phyloP scores from a whole-genome alignment of 2,797 vertebrate genomes.

The Chromis chromis region DNA sequence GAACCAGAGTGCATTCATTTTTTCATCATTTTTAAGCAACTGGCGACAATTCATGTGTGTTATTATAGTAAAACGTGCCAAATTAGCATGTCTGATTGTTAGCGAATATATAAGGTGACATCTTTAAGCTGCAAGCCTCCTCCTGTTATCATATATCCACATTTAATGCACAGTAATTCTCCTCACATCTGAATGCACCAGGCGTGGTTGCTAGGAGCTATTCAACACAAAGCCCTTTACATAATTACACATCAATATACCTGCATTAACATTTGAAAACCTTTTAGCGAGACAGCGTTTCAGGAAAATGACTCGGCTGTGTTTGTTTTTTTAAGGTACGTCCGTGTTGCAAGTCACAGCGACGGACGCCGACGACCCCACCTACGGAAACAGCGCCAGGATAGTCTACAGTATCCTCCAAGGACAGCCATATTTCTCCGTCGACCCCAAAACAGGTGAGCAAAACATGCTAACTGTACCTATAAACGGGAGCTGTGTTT shows the following conservation, averaged over 20 bases:
- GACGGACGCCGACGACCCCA: slow-evolving; percentile 95
- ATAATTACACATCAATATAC: not conserved
- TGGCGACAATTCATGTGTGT: not conserved
- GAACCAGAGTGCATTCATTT: too few relatives aligned
- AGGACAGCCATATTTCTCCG: slow-evolving; percentile 99
- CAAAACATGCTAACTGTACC: too few relatives aligned
- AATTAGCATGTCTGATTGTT: not conserved
- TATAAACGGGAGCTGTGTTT: slow-evolving; percentile 17
- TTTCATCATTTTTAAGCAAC: not conserved
- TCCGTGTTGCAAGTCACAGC: slow-evolving; percentile 97
- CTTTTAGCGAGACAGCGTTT: not conserved
- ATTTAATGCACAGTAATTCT: slow-evolving; percentile 8
- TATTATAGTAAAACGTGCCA: not conserved
- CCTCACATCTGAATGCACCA: not conserved
- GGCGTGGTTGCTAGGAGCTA: slow-evolving; percentile 18
- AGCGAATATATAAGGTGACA: too few relatives aligned
- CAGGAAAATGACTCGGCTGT: slow-evolving; percentile 16
- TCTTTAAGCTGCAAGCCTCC: not conserved
- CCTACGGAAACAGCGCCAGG: slow-evolving; percentile 97
- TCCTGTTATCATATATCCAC: not conserved
- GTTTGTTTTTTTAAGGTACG: slow-evolving; percentile 86
- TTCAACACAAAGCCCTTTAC: not conserved
- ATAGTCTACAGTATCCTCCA: slow-evolving; percentile 98
- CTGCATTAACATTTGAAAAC: not conserved
- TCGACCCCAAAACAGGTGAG: slow-evolving; percentile 97